These are phyloP conservation scores for Lucifuga dentata DNA, from an alignment of 2,113 vertebrate species.

Conservation along the genomic window DNA sequence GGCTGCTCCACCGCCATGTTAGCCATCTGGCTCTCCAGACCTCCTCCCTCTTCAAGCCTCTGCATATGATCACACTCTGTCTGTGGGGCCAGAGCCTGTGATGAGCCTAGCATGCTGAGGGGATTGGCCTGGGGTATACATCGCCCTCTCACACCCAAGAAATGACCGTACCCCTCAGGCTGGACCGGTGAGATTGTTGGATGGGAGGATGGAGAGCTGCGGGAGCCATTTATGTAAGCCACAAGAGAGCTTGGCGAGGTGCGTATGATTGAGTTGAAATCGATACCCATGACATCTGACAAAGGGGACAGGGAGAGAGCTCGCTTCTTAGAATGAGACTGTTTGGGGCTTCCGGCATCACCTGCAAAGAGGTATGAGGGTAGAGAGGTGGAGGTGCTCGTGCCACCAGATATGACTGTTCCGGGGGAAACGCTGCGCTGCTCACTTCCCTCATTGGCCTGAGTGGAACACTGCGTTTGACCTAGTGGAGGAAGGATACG, in stretches of 20 bases:
- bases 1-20: slow-evolving; percentile 91
- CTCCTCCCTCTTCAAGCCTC: slow-evolving; percentile 83
- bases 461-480: slow-evolving; percentile 76
- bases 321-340: slow-evolving; percentile 88
- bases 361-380: slow-evolving; percentile 87
- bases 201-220: slow-evolving; percentile 85
- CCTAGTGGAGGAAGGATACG: slow-evolving; percentile 84
- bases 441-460: slow-evolving; percentile 82
- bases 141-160: slow-evolving; percentile 91
- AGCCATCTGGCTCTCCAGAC: slow-evolving; percentile 80
- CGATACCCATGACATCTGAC: slow-evolving; percentile 91
- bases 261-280: slow-evolving; percentile 94
- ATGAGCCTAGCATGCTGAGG: slow-evolving; percentile 64
- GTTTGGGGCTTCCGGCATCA: slow-evolving; percentile 83
- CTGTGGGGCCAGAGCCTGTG: slow-evolving; percentile 56
- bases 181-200: slow-evolving; percentile 85
- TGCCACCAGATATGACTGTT: slow-evolving; percentile 80
- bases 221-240: slow-evolving; percentile 92
- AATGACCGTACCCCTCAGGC: slow-evolving; percentile 93
- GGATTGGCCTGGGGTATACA: slow-evolving; percentile 85
- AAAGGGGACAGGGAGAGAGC: slow-evolving; percentile 89
- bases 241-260: slow-evolving; percentile 95
- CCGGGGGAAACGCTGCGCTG: slow-evolving; percentile 78
- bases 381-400: slow-evolving; percentile 85
- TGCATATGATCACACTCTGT: slow-evolving; percentile 83